These are phyloP conservation scores for Apamea crenata DNA, from an alignment of 2,888 invertebrate species.

Conservation along the genomic window DNA sequence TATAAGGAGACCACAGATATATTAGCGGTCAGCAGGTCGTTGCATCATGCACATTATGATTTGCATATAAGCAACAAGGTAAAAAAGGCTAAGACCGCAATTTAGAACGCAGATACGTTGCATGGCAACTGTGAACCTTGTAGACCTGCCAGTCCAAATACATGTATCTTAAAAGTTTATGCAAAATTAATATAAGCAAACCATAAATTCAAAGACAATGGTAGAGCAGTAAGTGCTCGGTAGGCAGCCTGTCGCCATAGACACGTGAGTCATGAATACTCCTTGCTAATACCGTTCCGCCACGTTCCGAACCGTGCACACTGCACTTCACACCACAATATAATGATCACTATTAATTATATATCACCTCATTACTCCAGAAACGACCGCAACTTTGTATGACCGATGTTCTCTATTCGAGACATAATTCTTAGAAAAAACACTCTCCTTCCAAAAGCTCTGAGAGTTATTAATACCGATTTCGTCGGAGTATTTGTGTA, in stretches of 20 bases:
- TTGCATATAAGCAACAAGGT: slow-evolving; percentile 30
- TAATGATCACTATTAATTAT: slow-evolving; percentile 17
- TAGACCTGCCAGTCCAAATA: slow-evolving; percentile 6
- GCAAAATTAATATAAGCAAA: slow-evolving; percentile 20
- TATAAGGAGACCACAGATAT: slow-evolving; percentile 27
- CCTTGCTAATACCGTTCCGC: slow-evolving; percentile 53
- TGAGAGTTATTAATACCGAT: slow-evolving; percentile 15
- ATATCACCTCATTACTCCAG: slow-evolving; percentile 26
- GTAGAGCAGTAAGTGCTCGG: slow-evolving; percentile 26
- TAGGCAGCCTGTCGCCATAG: slow-evolving; percentile 51
- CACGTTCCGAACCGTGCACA: slow-evolving; percentile 46
- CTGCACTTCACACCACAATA: slow-evolving; percentile 41
- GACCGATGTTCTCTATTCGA: neutral
- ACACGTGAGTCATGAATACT: slow-evolving; percentile 53
- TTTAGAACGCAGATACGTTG: slow-evolving; percentile 20
- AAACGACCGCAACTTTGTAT: neutral
- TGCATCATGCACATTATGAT: slow-evolving; percentile 35
- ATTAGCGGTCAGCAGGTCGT: slow-evolving; percentile 41
- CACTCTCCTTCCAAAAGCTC: neutral
- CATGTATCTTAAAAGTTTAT: slow-evolving; percentile 17
- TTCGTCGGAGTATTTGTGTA: slow-evolving; percentile 10
- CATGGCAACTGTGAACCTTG: slow-evolving; percentile 10
- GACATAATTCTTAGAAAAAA: neutral
- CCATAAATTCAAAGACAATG: slow-evolving; percentile 50
- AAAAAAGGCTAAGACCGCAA: slow-evolving; percentile 6